Conservation (phyloP, 2,797 vertebrate genomes). For the Xenopus petersii region DNA sequence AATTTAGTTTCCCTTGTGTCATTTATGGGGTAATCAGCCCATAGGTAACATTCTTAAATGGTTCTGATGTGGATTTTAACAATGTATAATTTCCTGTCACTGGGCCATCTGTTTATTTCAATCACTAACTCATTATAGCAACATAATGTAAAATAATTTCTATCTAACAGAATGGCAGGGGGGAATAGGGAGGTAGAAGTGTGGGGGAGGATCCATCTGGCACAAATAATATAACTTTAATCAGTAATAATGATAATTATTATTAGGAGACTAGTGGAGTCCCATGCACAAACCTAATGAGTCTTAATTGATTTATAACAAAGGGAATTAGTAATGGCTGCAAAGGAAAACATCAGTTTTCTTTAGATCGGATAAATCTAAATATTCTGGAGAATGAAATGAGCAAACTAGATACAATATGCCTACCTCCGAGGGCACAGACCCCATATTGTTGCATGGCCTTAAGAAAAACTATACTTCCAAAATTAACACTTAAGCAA, state of each 20-base stretch:
- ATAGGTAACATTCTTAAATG: conserved; percentile 39
- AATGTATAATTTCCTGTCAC: conserved; percentile 61
- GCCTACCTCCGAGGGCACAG: no score
- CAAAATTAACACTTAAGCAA: no score
- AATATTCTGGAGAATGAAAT: no score
- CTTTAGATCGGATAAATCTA: no score
- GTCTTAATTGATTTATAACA: conserved; percentile 59
- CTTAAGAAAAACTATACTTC: no score
- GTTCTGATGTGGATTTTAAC: conserved; percentile 57
- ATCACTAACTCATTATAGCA: conserved; percentile 63
- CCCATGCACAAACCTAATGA: conserved; percentile 58
- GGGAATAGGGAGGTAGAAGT: conserved; percentile 11
- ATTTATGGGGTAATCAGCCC: conserved; percentile 1
- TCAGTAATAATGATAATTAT: conserved; percentile 71
- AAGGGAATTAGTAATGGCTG: conserved; percentile 53
- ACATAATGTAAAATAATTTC: conserved; percentile 62
- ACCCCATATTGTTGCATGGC: no score
- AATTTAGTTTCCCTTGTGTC: conserved; percentile 5
- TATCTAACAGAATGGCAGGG: conserved; percentile 54
- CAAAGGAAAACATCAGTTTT: conserved; percentile 48
- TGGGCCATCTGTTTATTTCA: conserved; percentile 70
- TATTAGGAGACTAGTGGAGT: conserved; percentile 66
- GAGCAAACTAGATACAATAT: no score
- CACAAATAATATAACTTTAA: conserved; percentile 70
- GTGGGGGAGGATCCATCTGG: conserved; percentile 64